Evolutionary conservation across 2,113 vertebrate species (phyloP).

Genomic region (Mellivora capensis): DNA sequence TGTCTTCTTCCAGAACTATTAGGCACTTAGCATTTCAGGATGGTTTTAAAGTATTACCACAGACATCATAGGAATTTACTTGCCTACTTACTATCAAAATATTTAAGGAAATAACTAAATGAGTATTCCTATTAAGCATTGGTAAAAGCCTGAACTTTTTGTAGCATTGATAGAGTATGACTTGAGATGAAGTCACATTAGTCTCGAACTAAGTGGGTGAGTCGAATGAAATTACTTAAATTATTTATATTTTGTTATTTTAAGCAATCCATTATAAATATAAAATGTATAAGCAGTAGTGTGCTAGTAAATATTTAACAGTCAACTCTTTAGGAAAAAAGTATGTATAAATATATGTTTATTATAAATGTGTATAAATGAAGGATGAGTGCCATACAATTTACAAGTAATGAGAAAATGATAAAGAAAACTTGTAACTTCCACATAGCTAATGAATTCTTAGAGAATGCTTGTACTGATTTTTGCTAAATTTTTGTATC

Average conservation of each 20-base stretch:
- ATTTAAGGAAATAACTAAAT: constrained; percentile 30
- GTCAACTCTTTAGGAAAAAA: neutral
- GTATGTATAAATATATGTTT: neutral
- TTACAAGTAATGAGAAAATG: constrained; percentile 41
- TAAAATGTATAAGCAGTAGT: neutral
- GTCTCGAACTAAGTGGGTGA: neutral
- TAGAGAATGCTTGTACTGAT: neutral
- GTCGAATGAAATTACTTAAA: neutral
- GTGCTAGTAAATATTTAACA: constrained; percentile 20
- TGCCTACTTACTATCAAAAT: neutral
- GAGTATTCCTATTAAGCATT: neutral
- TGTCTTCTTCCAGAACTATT: neutral
- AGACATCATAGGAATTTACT: neutral
- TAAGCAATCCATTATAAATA: constrained; percentile 30
- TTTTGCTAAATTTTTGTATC: constrained; percentile 50
- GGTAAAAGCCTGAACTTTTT: neutral
- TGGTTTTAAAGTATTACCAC: neutral
- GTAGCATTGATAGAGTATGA: neutral
- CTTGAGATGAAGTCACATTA: neutral
- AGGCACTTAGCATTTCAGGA: neutral
- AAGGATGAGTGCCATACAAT: neutral
- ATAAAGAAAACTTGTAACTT: neutral
- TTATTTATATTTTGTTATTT: constrained; percentile 39
- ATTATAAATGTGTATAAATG: constrained; percentile 41
- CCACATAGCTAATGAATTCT: neutral